Conservation (phyloP, 2,113 vertebrate genomes). For the human (Homo sapiens) region DNA sequence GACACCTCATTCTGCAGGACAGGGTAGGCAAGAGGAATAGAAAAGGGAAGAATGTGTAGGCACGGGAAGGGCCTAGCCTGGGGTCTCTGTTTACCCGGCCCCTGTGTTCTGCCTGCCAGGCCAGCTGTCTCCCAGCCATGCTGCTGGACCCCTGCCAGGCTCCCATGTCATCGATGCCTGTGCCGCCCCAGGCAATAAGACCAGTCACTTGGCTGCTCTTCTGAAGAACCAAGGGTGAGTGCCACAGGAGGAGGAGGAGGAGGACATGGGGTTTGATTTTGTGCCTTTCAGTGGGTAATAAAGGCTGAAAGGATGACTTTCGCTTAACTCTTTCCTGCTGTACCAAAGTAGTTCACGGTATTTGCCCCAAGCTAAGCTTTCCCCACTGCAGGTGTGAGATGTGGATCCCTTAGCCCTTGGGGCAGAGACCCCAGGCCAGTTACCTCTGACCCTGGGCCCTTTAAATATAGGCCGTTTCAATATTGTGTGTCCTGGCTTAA, state of each 20-base stretch:
- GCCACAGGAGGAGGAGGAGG: fast-evolving
- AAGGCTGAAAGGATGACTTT: neutral
- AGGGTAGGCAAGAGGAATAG: slow-evolving; percentile 83
- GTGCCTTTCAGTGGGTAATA: neutral
- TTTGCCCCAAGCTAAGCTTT: neutral
- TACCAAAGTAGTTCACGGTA: neutral
- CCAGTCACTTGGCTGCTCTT: slow-evolving; percentile 94
- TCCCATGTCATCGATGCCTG: slow-evolving; percentile 93
- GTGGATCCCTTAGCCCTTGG: neutral
- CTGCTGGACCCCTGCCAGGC: slow-evolving; percentile 86
- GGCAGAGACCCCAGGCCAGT: neutral
- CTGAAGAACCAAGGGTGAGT: slow-evolving; percentile 94
- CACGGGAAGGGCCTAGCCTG: fast-evolving
- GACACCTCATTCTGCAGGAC: slow-evolving; percentile 96
- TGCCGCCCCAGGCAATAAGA: slow-evolving; percentile 96
- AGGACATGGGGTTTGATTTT: too few species aligned
- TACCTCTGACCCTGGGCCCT: neutral
- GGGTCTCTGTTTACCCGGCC: neutral
- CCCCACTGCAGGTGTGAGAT: neutral
- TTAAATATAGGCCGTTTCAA: neutral
- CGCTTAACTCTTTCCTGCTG: neutral
- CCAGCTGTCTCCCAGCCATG: slow-evolving; percentile 94
- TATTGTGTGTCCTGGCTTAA: neutral
- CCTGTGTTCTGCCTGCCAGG: slow-evolving; percentile 77
- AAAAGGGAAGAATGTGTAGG: fast-evolving